These are phyloP conservation scores for Drosophila lini DNA, from an alignment of 1,140 invertebrate species.

Conservation along the genomic window DNA sequence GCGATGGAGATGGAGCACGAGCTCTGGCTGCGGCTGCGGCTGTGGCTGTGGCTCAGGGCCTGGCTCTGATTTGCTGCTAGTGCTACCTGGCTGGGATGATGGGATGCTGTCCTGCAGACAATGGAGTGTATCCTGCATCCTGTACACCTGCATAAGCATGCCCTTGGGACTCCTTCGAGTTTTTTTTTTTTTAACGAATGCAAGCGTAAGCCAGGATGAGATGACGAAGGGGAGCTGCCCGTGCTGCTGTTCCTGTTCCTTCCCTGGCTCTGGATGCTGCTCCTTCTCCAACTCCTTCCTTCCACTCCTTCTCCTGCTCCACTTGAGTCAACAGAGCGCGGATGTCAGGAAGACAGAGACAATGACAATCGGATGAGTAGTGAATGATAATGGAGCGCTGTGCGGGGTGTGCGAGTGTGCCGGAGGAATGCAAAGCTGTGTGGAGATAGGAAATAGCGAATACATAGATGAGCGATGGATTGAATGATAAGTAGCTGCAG, in stretches of 20 bases:
- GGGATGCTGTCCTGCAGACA: slow-evolving; percentile 44
- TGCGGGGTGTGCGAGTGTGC: slow-evolving; percentile 7
- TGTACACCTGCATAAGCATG: slow-evolving; percentile 64
- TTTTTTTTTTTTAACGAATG: slow-evolving; percentile 53
- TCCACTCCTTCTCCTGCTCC: neutral
- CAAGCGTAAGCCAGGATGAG: slow-evolving; percentile 59
- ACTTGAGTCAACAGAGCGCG: slow-evolving; percentile 53
- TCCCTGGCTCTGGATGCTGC: neutral
- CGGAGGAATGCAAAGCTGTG: slow-evolving; percentile 13
- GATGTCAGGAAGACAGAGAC: slow-evolving; percentile 62
- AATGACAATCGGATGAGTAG: slow-evolving; percentile 82
- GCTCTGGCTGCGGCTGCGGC: slow-evolving; percentile 4
- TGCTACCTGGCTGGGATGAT: slow-evolving; percentile 4
- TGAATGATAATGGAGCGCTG: slow-evolving; percentile 71
- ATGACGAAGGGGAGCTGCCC: slow-evolving; percentile 2
- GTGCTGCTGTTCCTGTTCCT: neutral
- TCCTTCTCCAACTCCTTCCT: neutral
- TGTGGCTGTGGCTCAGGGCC: slow-evolving; percentile 8
- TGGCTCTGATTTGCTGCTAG: slow-evolving; percentile 30
- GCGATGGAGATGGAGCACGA: slow-evolving; percentile 35
- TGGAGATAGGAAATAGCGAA: slow-evolving; percentile 36
- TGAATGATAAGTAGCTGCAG: slow-evolving; percentile 53
- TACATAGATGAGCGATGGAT: slow-evolving; percentile 53
- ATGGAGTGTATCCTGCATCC: slow-evolving; percentile 47
- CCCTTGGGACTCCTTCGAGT: slow-evolving; percentile 49